phyloP scores from a whole-genome alignment of 2,797 vertebrate genomes.

The Sternarchorhynchus goeldii region DNA sequence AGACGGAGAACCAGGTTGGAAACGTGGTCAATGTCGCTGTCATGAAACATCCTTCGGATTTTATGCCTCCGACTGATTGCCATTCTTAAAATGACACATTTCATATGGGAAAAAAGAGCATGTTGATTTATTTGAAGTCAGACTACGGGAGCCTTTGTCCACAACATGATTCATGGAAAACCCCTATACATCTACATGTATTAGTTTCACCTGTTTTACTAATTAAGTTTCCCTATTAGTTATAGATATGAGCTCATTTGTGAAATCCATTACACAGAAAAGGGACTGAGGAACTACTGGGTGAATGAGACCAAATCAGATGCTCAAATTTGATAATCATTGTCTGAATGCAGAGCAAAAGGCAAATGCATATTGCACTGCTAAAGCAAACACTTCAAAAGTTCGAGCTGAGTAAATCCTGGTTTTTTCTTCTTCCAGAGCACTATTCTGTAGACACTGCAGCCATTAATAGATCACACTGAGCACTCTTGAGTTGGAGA shows the following conservation, averaged over 20 bases:
- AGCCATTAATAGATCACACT: neutral
- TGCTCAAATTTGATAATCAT: no score
- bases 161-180: conserved; percentile 2
- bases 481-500: neutral
- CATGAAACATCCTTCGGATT: conserved; percentile 55
- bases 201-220: conserved; percentile 26
- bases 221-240: conserved; percentile 17
- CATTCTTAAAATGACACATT: conserved; percentile 45
- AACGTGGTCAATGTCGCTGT: conserved; percentile 4
- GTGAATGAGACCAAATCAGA: no score
- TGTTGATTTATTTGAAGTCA: neutral
- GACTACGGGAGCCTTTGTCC: neutral
- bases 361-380: no score
- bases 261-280: neutral
- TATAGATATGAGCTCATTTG: conserved; percentile 3
- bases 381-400: no score
- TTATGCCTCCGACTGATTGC: conserved; percentile 53
- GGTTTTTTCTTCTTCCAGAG: neutral
- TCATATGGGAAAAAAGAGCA: conserved; percentile 36
- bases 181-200: conserved; percentile 7
- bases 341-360: no score
- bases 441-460: conserved; percentile 14
- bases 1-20: conserved; percentile 4
- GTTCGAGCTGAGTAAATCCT: no score
- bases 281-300: no score